Conservation (phyloP, 2,113 vertebrate species). For the Ivindomyrus marchei region DNA sequence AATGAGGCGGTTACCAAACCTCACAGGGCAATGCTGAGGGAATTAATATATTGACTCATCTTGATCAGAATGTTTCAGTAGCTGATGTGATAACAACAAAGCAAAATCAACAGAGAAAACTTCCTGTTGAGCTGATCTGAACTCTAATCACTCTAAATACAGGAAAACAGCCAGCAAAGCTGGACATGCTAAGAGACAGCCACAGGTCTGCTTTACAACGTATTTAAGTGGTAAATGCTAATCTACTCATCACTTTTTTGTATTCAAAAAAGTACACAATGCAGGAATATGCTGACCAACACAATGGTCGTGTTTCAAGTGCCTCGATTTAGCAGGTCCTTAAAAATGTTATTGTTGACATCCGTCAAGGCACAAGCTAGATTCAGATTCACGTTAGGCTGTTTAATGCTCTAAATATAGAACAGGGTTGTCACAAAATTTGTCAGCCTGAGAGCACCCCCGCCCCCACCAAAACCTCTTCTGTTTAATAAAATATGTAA, state of each 20-base stretch:
- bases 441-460: constrained; percentile 9
- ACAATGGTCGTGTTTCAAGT: neutral
- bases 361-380: neutral
- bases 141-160: neutral
- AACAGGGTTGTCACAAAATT: neutral
- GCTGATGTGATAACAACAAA: neutral
- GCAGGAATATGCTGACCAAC: neutral
- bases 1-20: neutral
- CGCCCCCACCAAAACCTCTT: neutral
- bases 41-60: neutral
- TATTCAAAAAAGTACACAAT: neutral
- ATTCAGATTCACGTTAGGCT: neutral
- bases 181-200: neutral
- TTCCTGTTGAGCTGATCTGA: neutral
- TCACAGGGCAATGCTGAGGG: neutral
- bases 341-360: neutral
- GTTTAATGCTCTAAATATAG: constrained; percentile 11
- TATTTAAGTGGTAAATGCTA: neutral
- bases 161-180: neutral
- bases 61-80: neutral
- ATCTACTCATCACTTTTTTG: neutral
- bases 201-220: neutral
- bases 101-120: neutral
- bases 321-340: neutral
- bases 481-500: constrained; percentile 7